phyloP scores from a whole-genome alignment of 2,113 vertebrate species.

The Sylvilagus bachmani region DNA sequence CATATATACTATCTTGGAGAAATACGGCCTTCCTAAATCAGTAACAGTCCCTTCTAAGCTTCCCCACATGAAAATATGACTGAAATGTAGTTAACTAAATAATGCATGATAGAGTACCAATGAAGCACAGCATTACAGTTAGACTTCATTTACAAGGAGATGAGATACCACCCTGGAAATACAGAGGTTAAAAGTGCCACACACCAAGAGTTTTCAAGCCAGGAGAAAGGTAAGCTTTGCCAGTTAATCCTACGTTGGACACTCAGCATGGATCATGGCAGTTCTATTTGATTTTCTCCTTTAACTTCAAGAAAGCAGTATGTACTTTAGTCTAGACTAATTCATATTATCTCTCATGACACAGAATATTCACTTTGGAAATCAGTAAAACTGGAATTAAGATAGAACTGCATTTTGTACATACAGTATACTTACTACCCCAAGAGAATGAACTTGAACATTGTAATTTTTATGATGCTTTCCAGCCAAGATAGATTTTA shows the following conservation, averaged over 20 bases:
- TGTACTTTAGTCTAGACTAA: neutral
- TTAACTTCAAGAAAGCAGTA: neutral
- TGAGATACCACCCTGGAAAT: neutral
- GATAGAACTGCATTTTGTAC: neutral
- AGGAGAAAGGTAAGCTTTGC: neutral
- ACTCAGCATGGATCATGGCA: neutral
- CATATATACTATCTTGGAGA: neutral
- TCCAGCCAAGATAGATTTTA: neutral
- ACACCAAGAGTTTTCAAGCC: neutral
- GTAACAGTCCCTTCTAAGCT: neutral
- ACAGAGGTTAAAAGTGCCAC: neutral
- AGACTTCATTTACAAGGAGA: neutral
- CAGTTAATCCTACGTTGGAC: neutral
- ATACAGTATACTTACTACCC: neutral
- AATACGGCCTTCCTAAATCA: neutral
- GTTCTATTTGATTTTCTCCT: neutral
- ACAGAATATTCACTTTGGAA: neutral
- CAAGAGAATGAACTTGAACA: slow-evolving; percentile 12
- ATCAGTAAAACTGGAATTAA: neutral
- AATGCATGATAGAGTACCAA: neutral
- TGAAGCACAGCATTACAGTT: neutral
- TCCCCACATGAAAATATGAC: neutral
- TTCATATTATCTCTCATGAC: neutral
- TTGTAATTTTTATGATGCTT: neutral
- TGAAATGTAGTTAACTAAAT: neutral